Conservation (phyloP, 2,797 vertebrate genomes). For the Diglossa cyanea region DNA sequence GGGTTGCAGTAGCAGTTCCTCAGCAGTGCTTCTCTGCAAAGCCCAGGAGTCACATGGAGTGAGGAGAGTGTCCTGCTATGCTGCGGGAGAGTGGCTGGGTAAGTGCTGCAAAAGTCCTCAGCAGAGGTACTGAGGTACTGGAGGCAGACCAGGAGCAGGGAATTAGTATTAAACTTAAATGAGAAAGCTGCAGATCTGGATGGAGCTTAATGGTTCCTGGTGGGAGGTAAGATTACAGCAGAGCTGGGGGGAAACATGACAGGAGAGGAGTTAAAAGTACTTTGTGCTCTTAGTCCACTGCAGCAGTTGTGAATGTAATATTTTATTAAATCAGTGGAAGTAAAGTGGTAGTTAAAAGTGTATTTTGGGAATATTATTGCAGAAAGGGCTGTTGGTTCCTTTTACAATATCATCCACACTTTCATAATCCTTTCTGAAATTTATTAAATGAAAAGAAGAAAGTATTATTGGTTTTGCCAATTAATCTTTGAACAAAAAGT, state of each 20-base stretch:
- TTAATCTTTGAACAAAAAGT: background rate
- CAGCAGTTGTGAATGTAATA: background rate
- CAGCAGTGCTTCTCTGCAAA: background rate
- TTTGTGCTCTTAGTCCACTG: background rate
- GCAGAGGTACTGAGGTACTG: background rate
- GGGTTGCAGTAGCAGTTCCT: background rate
- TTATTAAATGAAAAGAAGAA: background rate
- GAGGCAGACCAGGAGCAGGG: background rate
- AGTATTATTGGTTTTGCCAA: background rate
- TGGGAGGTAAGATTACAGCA: background rate
- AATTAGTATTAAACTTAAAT: background rate
- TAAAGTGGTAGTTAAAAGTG: background rate
- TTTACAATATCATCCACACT: background rate
- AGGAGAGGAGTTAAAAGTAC: background rate
- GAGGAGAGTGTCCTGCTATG: accelerated
- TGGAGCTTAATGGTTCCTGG: accelerated
- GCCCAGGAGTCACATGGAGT: accelerated
- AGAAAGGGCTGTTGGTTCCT: background rate
- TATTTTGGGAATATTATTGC: background rate
- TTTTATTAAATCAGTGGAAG: background rate
- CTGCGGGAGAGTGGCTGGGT: background rate
- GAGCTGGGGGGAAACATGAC: background rate
- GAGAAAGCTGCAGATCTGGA: background rate
- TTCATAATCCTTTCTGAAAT: background rate
- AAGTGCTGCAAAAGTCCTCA: background rate